These are phyloP conservation scores for Calcarius lapponicus DNA, from an alignment of 2,797 vertebrate genomes.

Conservation along the genomic window DNA sequence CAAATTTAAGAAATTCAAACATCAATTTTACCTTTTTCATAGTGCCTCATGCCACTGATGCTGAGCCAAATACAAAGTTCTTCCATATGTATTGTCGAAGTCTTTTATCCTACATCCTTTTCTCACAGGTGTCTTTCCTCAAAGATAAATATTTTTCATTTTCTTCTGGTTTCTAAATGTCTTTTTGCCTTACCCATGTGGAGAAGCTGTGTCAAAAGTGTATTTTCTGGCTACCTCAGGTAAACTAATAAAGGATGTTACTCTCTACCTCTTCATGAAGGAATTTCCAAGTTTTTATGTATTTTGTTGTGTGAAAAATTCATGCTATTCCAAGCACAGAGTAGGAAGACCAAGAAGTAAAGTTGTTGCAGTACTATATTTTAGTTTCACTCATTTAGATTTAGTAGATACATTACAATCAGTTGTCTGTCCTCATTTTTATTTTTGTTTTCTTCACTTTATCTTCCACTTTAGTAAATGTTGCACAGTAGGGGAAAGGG, in stretches of 20 bases:
- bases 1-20: not conserved
- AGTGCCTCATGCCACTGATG: rapidly evolving
- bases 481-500: not conserved
- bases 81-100: not conserved
- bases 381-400: not conserved
- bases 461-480: not conserved
- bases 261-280: not conserved
- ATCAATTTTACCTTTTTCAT: not conserved
- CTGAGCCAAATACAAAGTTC: not conserved
- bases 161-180: not conserved
- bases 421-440: not conserved
- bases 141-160: not conserved
- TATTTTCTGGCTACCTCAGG: not conserved
- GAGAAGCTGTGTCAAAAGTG: not conserved
- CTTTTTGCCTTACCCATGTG: not conserved
- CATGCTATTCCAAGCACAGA: not conserved
- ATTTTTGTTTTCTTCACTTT: not conserved
- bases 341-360: not conserved
- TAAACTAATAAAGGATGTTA: not conserved
- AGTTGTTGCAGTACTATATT: not conserved
- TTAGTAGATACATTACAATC: not conserved
- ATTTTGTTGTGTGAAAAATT: not conserved
- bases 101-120: not conserved
- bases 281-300: not conserved
- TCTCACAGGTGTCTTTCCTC: not conserved